Evolutionary conservation across 2,888 invertebrate species (phyloP), one percentile per base, ranked within the genome.

Genomic region (Troides oblongomaculatus): DNA sequence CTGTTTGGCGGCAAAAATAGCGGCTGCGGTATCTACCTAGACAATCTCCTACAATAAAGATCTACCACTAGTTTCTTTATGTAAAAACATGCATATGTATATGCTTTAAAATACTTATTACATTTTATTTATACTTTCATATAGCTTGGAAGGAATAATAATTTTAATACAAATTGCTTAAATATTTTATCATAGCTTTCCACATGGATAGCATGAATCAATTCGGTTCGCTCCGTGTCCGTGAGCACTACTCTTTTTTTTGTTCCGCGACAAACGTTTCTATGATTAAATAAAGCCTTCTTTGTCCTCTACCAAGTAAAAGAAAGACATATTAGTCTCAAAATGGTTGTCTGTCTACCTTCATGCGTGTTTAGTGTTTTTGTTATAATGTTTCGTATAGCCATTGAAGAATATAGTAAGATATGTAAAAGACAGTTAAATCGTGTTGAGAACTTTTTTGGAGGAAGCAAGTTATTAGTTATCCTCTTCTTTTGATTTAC

Each of bases 131-230:
- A 10, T 39, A 10, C 10, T 39, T 14, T 2, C 18, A 53, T n/a
- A 53, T 2, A 53, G 1, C 6, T n/a, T n/a, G n/a, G 18, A n/a
- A 53, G 6, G n/a, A 6, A 53, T 53, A 61, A 62, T 43, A 25
- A 53, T 14, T 63, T 25, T 17, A 57, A 25, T 43, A 43, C 63
- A 23, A 79, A 23, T 25, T 21, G 18, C 78, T 76, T 75, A 76
- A 75, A 77, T 79, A 74, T 73, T 78, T 81, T 81, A 79, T 81
- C 80, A 74, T 30, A 62, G 68, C 72, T 59, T 78, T 79, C 76
- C 79, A 81, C 80, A 74, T 81, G 77, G 77, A 74, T 72, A 71
- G 72, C 66, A 59, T 64, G 69, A 76, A 76, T 72, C 74, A 79
- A 80, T 77, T 71, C 65, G 70, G 70, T 71, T 58, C n/a, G 57